These are phyloP conservation scores for Drosophila guanche DNA, from an alignment of 1,140 invertebrate species.

Conservation along the genomic window DNA sequence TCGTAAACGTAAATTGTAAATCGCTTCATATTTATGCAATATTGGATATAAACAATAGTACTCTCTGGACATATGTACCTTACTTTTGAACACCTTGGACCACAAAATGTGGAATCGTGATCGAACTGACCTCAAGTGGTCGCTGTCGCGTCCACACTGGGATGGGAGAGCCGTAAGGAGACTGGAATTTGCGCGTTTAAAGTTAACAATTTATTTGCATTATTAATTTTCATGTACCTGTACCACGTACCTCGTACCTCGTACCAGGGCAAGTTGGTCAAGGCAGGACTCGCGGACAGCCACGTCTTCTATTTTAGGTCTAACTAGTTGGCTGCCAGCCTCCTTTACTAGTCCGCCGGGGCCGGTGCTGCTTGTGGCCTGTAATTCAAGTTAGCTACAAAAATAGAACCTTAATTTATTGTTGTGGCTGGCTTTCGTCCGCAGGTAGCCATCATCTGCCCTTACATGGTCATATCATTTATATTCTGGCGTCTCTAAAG, in stretches of 20 bases:
- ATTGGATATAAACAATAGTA: no score
- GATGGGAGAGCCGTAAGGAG: slow-evolving; percentile 12
- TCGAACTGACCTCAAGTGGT: slow-evolving; percentile 78
- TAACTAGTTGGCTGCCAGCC: slow-evolving; percentile 60
- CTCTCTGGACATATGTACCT: no score
- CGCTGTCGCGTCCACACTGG: slow-evolving; percentile 13
- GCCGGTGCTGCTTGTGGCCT: slow-evolving; percentile 2
- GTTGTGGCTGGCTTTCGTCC: slow-evolving; percentile 29
- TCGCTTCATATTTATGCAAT: no score
- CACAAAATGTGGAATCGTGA: slow-evolving; percentile 68
- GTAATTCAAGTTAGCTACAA: slow-evolving; percentile 79
- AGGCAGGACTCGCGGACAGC: slow-evolving; percentile 44
- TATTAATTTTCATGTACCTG: slow-evolving; percentile 76
- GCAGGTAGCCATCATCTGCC: slow-evolving; percentile 25
- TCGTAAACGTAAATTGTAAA: no score
- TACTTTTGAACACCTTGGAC: not conserved
- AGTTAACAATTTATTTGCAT: slow-evolving; percentile 82
- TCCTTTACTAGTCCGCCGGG: slow-evolving; percentile 5
- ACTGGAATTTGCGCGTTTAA: slow-evolving; percentile 75
- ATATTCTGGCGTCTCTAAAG: slow-evolving; percentile 35
- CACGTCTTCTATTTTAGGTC: slow-evolving; percentile 76
- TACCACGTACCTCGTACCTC: slow-evolving; percentile 8
- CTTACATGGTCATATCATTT: slow-evolving; percentile 78
- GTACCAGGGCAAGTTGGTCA: slow-evolving; percentile 53
- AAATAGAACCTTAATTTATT: slow-evolving; percentile 81